Base-by-base conservation (phyloP, 2,797 vertebrate genomes). In the Urosaurus nigricauda region DNA sequence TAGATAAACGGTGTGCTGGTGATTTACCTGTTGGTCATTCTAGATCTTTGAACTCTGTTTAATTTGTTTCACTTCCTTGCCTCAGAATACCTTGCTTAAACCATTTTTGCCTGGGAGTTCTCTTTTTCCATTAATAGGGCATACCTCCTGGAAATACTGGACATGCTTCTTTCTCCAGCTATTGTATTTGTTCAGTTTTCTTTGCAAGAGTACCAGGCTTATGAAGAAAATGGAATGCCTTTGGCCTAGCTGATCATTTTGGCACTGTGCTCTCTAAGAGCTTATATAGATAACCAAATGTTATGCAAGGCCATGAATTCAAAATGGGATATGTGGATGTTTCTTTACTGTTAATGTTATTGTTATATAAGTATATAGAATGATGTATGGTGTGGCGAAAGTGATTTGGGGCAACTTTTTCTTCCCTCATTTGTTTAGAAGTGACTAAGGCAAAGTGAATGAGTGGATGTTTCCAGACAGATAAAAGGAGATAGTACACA, bases 71-170 rank as follows among this genome's bases (percentile, higher is more conserved):
- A 16, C 53, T 92, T 91, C 75, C 88, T 58, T 87, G 47, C 79
- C 91, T 91, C 90, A 60, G 58, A 91, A 43, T 84, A 89, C 83
- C 87, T 17, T 32, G 40, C 79, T 17, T 77, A 94, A 93, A 89
- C 47, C 89, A 40, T 86, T 80, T 86, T 88, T 88, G 75, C 35
- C 91, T 87, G 84, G 68, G n/a, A 74, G 24, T 84, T 4, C 47
- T 79, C 71, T 89, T 79, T 81, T 26, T 78, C 88, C 37, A 84
- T 87, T 70, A 80, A 65, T 35, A 81, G 56, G 56, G 6, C 65
- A 85, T 93, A 90, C 80, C 91, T 85, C 75, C 90, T 89, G 65
- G 74, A 94, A 94, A 95, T 92, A 90, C 89, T 92, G 94, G 86
- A 70, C 86, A 17, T 93, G 83, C 91, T 92, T 79, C 53, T 85